These are phyloP conservation scores for Noctilio leporinus DNA, from an alignment of 2,113 vertebrate genomes.

Conservation along the genomic window DNA sequence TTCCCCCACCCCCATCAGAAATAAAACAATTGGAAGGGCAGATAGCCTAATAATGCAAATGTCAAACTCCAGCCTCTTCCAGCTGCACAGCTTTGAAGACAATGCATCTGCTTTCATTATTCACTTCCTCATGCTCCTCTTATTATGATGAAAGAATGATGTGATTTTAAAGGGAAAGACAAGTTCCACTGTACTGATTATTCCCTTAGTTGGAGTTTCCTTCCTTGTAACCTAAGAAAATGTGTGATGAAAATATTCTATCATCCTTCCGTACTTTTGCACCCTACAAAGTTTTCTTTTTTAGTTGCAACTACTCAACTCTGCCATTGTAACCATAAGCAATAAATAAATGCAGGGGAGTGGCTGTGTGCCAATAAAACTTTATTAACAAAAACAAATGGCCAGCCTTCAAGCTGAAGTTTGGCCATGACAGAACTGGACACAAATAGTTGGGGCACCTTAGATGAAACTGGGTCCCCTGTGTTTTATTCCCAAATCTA, in stretches of 20 bases:
- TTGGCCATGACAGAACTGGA: background rate
- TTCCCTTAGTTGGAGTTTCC: background rate
- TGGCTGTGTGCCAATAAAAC: background rate
- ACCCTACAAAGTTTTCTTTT: background rate
- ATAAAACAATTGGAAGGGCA: conserved; percentile 43
- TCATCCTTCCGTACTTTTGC: background rate
- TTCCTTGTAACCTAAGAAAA: background rate
- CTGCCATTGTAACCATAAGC: background rate
- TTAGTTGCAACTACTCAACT: background rate
- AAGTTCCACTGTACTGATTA: background rate
- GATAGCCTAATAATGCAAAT: background rate
- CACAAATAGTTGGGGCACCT: background rate
- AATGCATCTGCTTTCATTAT: background rate
- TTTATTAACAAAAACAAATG: background rate
- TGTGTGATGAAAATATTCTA: background rate
- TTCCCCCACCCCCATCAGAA: background rate
- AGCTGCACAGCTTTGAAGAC: background rate
- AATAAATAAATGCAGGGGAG: background rate
- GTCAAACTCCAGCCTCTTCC: background rate
- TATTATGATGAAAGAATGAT: background rate
- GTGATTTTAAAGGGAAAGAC: background rate
- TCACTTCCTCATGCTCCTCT: conserved; percentile 17
- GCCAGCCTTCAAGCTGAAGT: background rate
- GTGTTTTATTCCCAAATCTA: background rate
- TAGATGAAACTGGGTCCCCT: background rate